phyloP scores from a whole-genome alignment of 1,140 invertebrate genomes.

The Eumaeus atala region DNA sequence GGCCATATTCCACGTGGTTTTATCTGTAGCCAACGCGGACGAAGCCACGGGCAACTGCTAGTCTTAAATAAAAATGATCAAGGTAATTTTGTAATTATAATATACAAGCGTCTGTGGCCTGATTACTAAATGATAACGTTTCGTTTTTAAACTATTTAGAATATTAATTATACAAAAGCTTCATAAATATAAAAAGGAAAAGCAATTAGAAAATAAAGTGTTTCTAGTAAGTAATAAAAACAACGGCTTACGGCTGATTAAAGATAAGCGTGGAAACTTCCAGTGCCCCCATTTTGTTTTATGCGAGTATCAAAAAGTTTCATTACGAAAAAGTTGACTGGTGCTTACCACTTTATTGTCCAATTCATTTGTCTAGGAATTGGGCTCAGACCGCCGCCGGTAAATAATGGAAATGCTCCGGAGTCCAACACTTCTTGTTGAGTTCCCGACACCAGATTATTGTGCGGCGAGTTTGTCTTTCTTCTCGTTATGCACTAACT shows the following conservation, averaged over 20 bases:
- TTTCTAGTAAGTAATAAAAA: not conserved
- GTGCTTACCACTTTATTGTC: constrained; percentile 56
- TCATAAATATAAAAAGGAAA: not conserved
- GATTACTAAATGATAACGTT: too few species aligned
- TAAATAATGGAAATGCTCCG: constrained; percentile 55
- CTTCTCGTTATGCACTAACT: constrained; percentile 42
- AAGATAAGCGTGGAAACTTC: constrained; percentile 49
- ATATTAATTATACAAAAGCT: too few species aligned
- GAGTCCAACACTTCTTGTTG: constrained; percentile 40
- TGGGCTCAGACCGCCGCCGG: constrained; percentile 44
- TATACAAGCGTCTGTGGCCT: too few species aligned
- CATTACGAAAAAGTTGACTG: constrained; percentile 58
- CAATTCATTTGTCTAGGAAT: constrained; percentile 59
- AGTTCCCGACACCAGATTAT: constrained; percentile 37
- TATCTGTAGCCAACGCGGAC: too few species aligned
- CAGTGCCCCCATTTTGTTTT: constrained; percentile 45
- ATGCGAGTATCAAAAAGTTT: constrained; percentile 66
- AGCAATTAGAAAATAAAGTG: not conserved
- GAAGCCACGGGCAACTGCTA: too few species aligned
- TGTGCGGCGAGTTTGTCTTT: constrained; percentile 53
- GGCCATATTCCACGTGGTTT: too few species aligned
- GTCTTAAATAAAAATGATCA: too few species aligned
- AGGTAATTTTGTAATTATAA: too few species aligned
- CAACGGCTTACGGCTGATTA: constrained; percentile 35
- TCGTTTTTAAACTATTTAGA: too few species aligned